phyloP scores from a whole-genome alignment of 2,888 invertebrate species.

The Pyrrhosoma nymphula region DNA sequence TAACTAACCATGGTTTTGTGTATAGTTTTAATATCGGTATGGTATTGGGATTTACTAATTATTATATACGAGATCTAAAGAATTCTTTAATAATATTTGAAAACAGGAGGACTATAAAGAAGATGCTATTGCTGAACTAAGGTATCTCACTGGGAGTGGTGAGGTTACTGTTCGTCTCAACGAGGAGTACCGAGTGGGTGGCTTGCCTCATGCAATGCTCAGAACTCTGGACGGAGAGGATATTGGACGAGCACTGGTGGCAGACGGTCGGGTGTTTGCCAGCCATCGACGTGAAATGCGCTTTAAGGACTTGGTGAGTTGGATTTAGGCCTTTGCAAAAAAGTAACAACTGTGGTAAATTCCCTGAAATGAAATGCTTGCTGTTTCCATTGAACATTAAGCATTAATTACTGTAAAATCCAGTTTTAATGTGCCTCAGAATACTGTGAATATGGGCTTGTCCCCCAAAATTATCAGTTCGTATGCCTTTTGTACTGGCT shows the following conservation, averaged over 20 bases:
- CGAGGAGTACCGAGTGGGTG: slow-evolving; percentile 86
- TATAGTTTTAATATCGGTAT: background rate
- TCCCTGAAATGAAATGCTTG: too few relatives aligned
- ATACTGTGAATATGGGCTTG: too few relatives aligned
- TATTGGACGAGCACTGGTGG: slow-evolving; percentile 88
- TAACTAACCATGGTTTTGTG: background rate
- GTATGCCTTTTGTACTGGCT: too few relatives aligned
- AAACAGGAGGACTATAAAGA: slow-evolving; percentile 86
- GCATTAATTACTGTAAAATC: too few relatives aligned
- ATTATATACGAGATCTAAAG: background rate
- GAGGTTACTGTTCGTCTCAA: slow-evolving; percentile 84
- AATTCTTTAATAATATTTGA: background rate
- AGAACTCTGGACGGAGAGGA: slow-evolving; percentile 81
- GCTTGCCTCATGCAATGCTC: slow-evolving; percentile 75
- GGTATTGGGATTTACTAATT: background rate
- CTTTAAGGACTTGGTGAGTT: slow-evolving; percentile 86
- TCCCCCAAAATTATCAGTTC: too few relatives aligned
- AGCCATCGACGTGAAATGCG: slow-evolving; percentile 90
- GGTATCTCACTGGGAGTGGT: slow-evolving; percentile 80
- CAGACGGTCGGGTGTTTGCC: slow-evolving; percentile 91
- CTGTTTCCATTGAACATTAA: too few relatives aligned
- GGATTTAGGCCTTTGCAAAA: background rate
- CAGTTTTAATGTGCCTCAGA: too few relatives aligned
- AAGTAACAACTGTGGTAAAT: too few relatives aligned
- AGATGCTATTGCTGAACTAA: slow-evolving; percentile 86